Conservation (phyloP, 2,113 vertebrate species). For the Perca fluviatilis region DNA sequence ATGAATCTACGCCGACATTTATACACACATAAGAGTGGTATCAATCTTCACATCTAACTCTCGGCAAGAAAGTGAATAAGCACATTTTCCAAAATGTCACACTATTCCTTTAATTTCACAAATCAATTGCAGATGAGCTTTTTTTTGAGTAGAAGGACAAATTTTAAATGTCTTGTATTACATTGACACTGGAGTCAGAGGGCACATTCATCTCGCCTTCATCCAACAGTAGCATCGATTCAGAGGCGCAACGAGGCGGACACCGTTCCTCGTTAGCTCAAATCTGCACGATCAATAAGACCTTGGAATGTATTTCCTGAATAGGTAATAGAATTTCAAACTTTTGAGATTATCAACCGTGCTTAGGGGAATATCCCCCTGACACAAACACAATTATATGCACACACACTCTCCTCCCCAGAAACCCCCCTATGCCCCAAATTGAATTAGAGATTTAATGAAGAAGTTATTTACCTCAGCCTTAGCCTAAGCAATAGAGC, state of each 20-base stretch:
- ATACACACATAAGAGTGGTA: neutral
- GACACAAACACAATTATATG: conserved; percentile 57
- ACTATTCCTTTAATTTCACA: neutral
- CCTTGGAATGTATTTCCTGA: conserved; percentile 60
- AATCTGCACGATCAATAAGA: conserved; percentile 60
- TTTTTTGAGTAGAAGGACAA: neutral
- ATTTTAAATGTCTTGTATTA: neutral
- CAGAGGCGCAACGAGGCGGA: conserved; percentile 6
- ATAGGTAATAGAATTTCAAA: conserved; percentile 64
- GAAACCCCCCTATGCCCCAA: conserved; percentile 19
- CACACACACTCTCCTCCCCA: neutral
- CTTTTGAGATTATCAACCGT: conserved; percentile 56
- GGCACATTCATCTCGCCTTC: neutral
- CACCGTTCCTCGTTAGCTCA: conserved; percentile 41
- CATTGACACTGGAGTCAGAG: conserved; percentile 2
- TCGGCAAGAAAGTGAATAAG: neutral
- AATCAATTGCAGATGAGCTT: neutral
- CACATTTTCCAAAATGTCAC: neutral
- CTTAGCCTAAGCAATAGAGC: conserved; percentile 16
- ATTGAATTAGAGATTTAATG: conserved; percentile 56
- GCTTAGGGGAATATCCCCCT: conserved; percentile 38
- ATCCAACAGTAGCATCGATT: conserved; percentile 17
- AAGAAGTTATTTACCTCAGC: conserved; percentile 51
- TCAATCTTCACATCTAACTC: neutral
- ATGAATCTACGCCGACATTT: neutral